Evolutionary conservation across 2,888 invertebrate genomes (phyloP), one percentile per base, ranked within the genome.

Genomic region (Chirona hameri): DNA sequence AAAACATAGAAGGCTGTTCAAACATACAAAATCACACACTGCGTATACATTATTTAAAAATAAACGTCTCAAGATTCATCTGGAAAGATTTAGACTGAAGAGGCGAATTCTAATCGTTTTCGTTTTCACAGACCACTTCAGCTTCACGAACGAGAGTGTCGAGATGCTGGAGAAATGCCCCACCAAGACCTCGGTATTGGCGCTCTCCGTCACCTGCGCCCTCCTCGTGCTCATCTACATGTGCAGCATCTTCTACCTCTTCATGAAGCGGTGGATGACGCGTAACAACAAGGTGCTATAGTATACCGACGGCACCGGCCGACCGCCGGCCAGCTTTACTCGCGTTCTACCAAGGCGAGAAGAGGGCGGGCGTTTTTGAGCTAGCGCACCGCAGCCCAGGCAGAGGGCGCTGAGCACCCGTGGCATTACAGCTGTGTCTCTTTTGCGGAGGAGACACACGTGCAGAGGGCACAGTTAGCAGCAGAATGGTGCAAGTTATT

Each of bases 91-190:
- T 39, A 5, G 39, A 39, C 2, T 39, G 39, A 2, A 39, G 39
- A 39, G 39, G 39, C 39, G 39, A 39, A 39, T 39, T 39, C 29
- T 69, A 15, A 69, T 29, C 14, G 2, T 21, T 18, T 29, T 69
- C 29, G 12, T n/a, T 27, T 14, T 39, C 31, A 18, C 46, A 76
- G 76, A 76, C 24, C 76, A 76, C 39, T 93, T 93, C 88, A 87
- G 76, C 82, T 85, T 90, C 91, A 1, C 91, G 94, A 95, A 95
- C 88, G 95, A 95, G 91, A 95, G 95, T 83, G 94, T 96, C 85
- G 95, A 95, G 85, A 94, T 96, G 85, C 93, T 95, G 86, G 95
- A 95, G 88, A 95, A 95, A 24, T 97, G 97, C 88, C 96, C 96
- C 81, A 95, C 96, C 87, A 95, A 95, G 89, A 93, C 94, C 48